Evolutionary conservation across 2,113 vertebrate species (phyloP).

Genomic region (Chinchilla lanigera): DNA sequence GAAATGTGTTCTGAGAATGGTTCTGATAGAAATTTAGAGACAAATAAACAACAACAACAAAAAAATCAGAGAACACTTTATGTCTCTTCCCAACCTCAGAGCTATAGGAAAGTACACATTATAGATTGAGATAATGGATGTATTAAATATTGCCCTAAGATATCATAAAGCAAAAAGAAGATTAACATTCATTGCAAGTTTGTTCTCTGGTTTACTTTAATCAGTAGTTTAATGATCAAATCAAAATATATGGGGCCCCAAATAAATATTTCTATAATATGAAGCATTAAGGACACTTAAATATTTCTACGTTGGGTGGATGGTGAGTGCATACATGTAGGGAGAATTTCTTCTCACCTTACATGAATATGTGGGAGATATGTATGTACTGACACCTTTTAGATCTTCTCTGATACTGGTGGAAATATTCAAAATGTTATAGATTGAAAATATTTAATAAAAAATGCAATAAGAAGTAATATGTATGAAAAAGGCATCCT

Average conservation of each 20-base stretch:
- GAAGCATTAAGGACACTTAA: neutral
- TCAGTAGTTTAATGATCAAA: slow-evolving; percentile 1
- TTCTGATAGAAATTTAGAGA: slow-evolving; percentile 1
- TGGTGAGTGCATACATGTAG: neutral
- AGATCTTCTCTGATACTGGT: neutral
- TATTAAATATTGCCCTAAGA: neutral
- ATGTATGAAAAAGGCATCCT: neutral
- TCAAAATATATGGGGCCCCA: neutral
- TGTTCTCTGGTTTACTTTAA: neutral
- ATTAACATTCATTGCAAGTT: neutral
- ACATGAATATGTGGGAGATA: neutral
- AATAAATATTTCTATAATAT: neutral
- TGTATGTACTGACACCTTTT: neutral
- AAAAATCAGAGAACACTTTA: neutral
- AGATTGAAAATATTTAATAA: neutral
- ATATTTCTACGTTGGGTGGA: neutral
- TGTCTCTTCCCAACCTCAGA: neutral
- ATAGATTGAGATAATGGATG: neutral
- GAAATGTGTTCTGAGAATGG: slow-evolving; percentile 1
- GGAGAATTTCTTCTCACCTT: neutral
- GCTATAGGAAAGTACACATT: neutral
- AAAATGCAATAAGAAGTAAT: neutral
- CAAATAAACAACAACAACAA: neutral
- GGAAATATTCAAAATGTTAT: neutral
- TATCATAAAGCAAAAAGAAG: neutral